These are phyloP conservation scores for Metridium senile DNA, from an alignment of 92 coral and sea anemone species.

Conservation along the genomic window DNA sequence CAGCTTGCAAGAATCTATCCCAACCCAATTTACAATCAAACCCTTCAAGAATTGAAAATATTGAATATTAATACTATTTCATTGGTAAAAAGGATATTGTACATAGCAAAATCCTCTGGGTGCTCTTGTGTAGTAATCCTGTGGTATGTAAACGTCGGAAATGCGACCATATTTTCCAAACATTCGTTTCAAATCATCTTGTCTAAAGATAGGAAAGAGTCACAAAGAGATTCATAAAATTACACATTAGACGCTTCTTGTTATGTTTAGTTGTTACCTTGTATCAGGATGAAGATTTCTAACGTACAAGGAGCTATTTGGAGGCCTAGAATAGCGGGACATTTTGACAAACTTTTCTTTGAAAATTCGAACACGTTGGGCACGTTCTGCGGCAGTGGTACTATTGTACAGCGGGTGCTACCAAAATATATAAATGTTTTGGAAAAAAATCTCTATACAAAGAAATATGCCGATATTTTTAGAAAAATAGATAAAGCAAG, in stretches of 20 bases:
- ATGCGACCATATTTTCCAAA: conserved; percentile 98
- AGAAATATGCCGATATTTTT: too few relatives aligned
- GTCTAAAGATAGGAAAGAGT: conserved; percentile 47
- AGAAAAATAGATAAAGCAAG: too few relatives aligned
- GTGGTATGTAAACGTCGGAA: conserved; percentile 89
- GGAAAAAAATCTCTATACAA: too few relatives aligned
- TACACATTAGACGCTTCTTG: background rate
- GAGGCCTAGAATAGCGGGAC: conserved; percentile 96
- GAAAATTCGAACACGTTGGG: too few relatives aligned
- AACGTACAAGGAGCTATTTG: conserved; percentile 92
- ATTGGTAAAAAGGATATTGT: conserved; percentile 92
- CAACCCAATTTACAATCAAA: background rate
- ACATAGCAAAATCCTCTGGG: conserved; percentile 96
- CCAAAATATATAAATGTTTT: too few relatives aligned
- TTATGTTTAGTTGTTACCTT: conserved; percentile 50
- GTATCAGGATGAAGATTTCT: conserved; percentile 92
- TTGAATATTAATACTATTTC: conserved; percentile 1
- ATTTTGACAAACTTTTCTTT: too few relatives aligned
- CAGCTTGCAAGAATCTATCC: background rate
- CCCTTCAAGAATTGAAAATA: background rate
- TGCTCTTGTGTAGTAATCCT: conserved; percentile 90
- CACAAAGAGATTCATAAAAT: background rate
- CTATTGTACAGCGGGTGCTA: too few relatives aligned
- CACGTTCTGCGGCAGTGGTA: too few relatives aligned
- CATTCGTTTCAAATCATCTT: conserved; percentile 86